Conservation (phyloP, 2,797 vertebrate species). For the Danio kyathit region DNA sequence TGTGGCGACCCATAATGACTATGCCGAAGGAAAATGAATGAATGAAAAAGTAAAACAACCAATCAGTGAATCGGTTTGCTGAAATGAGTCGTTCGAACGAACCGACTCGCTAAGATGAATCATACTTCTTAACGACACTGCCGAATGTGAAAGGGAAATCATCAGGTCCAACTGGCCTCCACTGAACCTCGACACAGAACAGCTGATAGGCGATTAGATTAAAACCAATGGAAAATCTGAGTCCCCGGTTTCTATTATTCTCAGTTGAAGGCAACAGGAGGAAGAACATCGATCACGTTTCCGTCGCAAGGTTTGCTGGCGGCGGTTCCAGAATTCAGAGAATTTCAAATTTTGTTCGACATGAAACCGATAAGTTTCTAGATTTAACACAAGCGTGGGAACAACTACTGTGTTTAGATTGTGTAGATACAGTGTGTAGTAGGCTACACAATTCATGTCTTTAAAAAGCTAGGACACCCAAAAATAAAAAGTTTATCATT, state of each 20-base stretch:
- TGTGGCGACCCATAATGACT: too few relatives aligned
- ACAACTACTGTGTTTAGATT: too few relatives aligned
- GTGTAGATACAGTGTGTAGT: too few relatives aligned
- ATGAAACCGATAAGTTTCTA: neutral
- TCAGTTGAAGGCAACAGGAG: neutral
- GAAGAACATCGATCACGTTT: neutral
- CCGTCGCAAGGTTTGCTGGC: neutral
- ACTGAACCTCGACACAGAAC: slow-evolving; percentile 6
- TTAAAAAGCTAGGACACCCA: too few relatives aligned
- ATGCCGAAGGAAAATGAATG: too few relatives aligned
- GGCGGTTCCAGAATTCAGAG: neutral
- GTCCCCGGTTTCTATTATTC: neutral
- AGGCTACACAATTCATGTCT: too few relatives aligned
- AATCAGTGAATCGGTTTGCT: neutral
- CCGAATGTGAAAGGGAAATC: neutral
- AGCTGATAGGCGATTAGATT: slow-evolving; percentile 24
- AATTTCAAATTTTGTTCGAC: neutral
- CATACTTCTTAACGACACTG: neutral
- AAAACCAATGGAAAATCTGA: slow-evolving; percentile 43
- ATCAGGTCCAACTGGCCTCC: slow-evolving; percentile 27
- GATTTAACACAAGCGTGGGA: neutral
- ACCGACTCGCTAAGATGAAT: neutral
- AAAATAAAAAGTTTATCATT: too few relatives aligned
- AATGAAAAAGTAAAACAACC: neutral
- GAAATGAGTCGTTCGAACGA: neutral